Base-by-base conservation (phyloP, 1,140 invertebrate species). In the Drosophila carrolli region DNA sequence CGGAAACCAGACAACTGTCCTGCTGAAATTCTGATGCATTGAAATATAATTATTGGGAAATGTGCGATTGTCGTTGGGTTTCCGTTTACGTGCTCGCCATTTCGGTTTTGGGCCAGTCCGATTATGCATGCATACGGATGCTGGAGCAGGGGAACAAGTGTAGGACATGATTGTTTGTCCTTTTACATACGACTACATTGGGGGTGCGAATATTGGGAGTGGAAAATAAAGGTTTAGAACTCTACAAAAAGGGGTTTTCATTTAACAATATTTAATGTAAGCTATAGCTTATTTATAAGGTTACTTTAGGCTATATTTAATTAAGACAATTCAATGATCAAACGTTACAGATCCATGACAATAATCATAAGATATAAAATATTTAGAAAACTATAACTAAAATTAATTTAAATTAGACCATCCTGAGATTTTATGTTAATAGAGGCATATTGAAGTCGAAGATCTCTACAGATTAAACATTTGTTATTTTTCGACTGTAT, bases 21-120 rank as follows among this genome's bases (percentile, higher is more conserved):
- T 72, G 60, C 81, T 79, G 86, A 79, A 85, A 90, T 85, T 82
- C 78, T 86, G 86, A 86, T 90, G 81, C 79, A 90, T 90, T 86
- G 86, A 83, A 90, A 90, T 90, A 90, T 90, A 90, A 90, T 90
- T 90, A 90, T 86, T 90, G 86, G 86, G 76, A 90, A 90, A 90
- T 90, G 79, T 88, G 82, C 86, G 86, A 81, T 90, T 90, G 82
- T 90, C 88, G 82, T 76, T 81, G 66, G 74, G 81, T 90, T 84
- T 89, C 85, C 85, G 84, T 81, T 90, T 75, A 90, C 82, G 79
- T 88, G 75, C 65, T 48, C 53, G 73, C 53, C 68, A 71, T 71
- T 50, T 71, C 66, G 53, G 66, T 71, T 70, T 56, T 43, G 51
- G 38, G 16, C 60, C 60, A 29, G 38, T 1, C 16, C 65, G 67